These are phyloP conservation scores for Plagodis pulveraria DNA, from an alignment of 2,888 invertebrate genomes.

Conservation along the genomic window DNA sequence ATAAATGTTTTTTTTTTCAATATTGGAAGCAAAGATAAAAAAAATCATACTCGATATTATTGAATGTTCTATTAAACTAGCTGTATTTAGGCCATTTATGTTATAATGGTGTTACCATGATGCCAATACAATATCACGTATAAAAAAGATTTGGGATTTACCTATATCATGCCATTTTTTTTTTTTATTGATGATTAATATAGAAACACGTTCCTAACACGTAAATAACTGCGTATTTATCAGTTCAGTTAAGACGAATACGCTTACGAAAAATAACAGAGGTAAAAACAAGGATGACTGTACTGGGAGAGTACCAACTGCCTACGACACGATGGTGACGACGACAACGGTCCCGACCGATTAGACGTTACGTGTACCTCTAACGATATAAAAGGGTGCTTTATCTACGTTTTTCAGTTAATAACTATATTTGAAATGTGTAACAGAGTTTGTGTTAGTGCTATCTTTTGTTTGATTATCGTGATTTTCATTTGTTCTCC, in stretches of 20 bases:
- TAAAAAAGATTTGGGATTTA: too few relatives aligned
- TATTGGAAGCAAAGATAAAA: too few relatives aligned
- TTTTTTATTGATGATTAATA: too few relatives aligned
- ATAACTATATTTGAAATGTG: slow-evolving; percentile 43
- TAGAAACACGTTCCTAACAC: too few relatives aligned
- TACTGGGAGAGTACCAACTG: slow-evolving; percentile 11
- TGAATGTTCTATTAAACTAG: too few relatives aligned
- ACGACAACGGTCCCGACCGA: slow-evolving; percentile 29
- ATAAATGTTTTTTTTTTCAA: too few relatives aligned
- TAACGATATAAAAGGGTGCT: slow-evolving; percentile 51
- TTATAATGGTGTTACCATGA: too few relatives aligned
- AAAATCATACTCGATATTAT: too few relatives aligned
- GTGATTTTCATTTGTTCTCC: slow-evolving; percentile 1
- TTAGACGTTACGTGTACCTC: slow-evolving; percentile 45
- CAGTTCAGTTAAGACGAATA: neutral
- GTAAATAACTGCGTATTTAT: too few relatives aligned
- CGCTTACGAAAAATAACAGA: neutral
- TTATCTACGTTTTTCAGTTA: slow-evolving; percentile 55
- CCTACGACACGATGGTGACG: neutral
- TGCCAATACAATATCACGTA: too few relatives aligned
- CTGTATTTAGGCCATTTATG: too few relatives aligned
- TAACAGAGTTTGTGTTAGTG: slow-evolving; percentile 26
- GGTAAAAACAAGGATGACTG: slow-evolving; percentile 14
- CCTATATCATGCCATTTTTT: too few relatives aligned
- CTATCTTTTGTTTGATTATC: slow-evolving; percentile 10